Conservation (phyloP, 2,113 vertebrate genomes). For the Anser cygnoides region DNA sequence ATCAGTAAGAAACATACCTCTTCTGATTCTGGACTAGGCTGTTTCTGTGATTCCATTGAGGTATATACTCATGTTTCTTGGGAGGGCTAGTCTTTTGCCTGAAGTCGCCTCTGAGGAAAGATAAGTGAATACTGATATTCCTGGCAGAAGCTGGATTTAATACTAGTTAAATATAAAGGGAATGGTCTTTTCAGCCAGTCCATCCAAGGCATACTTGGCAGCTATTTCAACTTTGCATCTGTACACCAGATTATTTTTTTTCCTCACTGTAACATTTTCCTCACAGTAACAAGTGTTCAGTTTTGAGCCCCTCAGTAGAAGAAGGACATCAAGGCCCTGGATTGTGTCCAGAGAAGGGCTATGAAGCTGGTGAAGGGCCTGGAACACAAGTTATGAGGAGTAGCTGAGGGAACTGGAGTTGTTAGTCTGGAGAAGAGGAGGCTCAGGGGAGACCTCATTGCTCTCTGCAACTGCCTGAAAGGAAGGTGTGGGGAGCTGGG, state of each 20-base stretch:
- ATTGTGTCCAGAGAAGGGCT: too few relatives aligned
- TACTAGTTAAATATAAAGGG: neutral
- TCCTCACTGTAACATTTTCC: neutral
- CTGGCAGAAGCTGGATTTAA: neutral
- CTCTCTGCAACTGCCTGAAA: neutral
- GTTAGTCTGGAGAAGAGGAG: neutral
- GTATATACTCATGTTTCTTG: neutral
- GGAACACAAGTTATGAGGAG: too few relatives aligned
- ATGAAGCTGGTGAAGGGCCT: too few relatives aligned
- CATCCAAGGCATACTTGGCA: neutral
- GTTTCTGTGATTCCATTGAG: neutral
- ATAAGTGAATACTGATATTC: neutral
- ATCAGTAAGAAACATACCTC: neutral
- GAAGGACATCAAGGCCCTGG: too few relatives aligned
- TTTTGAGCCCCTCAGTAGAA: too few relatives aligned
- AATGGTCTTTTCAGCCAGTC: neutral
- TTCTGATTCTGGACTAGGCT: neutral
- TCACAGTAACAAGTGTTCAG: too few relatives aligned
- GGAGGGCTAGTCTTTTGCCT: fast-evolving
- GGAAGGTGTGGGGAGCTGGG: neutral
- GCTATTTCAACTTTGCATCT: neutral
- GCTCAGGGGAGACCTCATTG: neutral
- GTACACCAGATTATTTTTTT: neutral
- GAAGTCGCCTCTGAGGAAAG: neutral
- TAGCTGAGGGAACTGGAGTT: too few relatives aligned